phyloP scores from a whole-genome alignment of 2,113 vertebrate species.

The Hepsetus odoe region DNA sequence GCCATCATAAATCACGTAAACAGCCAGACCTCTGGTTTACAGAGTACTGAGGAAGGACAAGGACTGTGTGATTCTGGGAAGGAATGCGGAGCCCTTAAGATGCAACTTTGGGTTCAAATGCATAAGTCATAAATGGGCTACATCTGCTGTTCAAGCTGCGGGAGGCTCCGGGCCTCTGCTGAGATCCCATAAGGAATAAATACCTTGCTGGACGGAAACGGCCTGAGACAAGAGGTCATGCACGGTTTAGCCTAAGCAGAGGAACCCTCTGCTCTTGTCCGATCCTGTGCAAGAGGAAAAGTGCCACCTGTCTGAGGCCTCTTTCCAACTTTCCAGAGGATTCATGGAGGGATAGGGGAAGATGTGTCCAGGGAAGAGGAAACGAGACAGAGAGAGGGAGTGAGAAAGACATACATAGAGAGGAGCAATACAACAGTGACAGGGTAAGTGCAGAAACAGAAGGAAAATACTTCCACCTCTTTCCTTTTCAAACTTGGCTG shows the following conservation, averaged over 20 bases:
- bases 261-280: slow-evolving; percentile 15
- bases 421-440: background rate
- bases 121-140: slow-evolving; percentile 29
- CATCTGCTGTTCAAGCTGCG: slow-evolving; percentile 29
- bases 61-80: slow-evolving; percentile 18
- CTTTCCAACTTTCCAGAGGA: slow-evolving; percentile 41
- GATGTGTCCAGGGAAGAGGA: background rate
- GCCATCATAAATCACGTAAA: slow-evolving; percentile 16
- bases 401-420: background rate
- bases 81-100: slow-evolving; percentile 31
- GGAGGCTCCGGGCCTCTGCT: slow-evolving; percentile 17
- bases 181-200: slow-evolving; percentile 27
- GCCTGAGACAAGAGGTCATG: background rate
- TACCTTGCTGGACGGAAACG: background rate
- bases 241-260: slow-evolving; percentile 16
- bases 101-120: slow-evolving; percentile 27
- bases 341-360: background rate
- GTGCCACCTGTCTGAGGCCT: slow-evolving; percentile 32
- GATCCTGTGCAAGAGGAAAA: slow-evolving; percentile 11
- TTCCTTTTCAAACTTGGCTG: background rate
- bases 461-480: background rate
- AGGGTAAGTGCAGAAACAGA: slow-evolving; percentile 28
- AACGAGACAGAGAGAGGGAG: slow-evolving; percentile 14
- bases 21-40: slow-evolving; percentile 9
- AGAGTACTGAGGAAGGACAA: slow-evolving; percentile 31